Conservation (phyloP, 2,797 vertebrate genomes). For the Gouania willdenowi region DNA sequence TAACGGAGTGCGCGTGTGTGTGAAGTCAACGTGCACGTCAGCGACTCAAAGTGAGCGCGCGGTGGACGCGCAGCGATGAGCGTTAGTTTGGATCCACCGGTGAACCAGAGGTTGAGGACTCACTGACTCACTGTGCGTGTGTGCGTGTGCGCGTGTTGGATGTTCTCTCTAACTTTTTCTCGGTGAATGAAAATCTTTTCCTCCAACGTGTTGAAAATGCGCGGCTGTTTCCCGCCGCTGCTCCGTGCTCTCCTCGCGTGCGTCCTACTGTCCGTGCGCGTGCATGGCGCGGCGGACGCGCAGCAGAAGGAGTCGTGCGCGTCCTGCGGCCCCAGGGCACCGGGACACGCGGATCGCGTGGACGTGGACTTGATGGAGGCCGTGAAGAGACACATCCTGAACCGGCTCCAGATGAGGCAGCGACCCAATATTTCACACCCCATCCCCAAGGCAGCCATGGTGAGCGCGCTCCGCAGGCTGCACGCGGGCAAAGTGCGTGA, state of each 20-base stretch:
- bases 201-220: too few relatives aligned
- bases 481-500: conserved; percentile 92
- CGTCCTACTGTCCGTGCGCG: conserved; percentile 62
- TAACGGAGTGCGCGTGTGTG: too few relatives aligned
- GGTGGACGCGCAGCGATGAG: conserved; percentile 29
- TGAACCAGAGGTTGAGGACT: too few relatives aligned
- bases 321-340: conserved; percentile 83
- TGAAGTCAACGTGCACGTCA: conserved; percentile 37
- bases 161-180: too few relatives aligned
- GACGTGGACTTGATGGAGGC: conserved; percentile 93
- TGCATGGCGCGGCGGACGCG: conserved; percentile 64
- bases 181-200: too few relatives aligned
- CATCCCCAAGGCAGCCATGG: conserved; percentile 93
- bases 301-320: conserved; percentile 84
- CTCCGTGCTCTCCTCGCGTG: conserved; percentile 65
- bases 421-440: conserved; percentile 97
- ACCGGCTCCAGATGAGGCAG: conserved; percentile 90
- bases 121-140: too few relatives aligned
- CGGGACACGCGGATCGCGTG: conserved; percentile 80
- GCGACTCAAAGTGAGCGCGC: conserved; percentile 15
- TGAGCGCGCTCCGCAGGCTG: conserved; percentile 93
- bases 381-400: conserved; percentile 95
- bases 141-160: too few relatives aligned
- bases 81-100: too few relatives aligned
- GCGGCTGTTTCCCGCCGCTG: too few relatives aligned